phyloP scores from a whole-genome alignment of 2,113 vertebrate species.

The Balaenoptera acutorostrata region DNA sequence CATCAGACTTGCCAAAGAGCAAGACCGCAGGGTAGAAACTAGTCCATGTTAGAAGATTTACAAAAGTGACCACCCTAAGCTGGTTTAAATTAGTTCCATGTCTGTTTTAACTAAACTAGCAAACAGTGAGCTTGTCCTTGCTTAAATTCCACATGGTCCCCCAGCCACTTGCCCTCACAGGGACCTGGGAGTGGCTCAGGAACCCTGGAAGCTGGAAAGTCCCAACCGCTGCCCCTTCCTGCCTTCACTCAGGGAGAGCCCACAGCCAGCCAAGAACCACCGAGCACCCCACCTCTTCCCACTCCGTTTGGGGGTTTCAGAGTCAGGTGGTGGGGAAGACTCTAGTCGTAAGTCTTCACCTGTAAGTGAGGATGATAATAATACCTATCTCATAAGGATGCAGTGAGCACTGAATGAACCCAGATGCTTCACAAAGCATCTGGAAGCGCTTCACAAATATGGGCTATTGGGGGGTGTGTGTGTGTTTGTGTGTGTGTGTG shows the following conservation, averaged over 20 bases:
- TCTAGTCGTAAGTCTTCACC: neutral
- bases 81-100: neutral
- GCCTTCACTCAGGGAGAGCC: neutral
- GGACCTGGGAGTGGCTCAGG: neutral
- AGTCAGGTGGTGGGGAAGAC: neutral
- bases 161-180: neutral
- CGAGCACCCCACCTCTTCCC: neutral
- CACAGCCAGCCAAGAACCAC: neutral
- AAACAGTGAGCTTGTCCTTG: neutral
- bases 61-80: neutral
- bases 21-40: neutral
- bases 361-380: neutral
- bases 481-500: neutral
- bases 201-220: neutral
- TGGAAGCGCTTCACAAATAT: neutral
- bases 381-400: neutral
- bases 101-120: neutral
- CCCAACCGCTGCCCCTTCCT: neutral
- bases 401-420: neutral
- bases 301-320: neutral
- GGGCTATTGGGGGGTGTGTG: no score
- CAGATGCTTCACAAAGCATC: neutral
- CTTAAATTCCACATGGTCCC: neutral
- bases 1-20: neutral
- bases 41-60: neutral